A percentile compares a stretch with the other conserved stretches of the same genome.
Evolutionary conservation across 2,888 invertebrate species (phyloP).

Genomic region (Pseudanteris insignis): DNA sequence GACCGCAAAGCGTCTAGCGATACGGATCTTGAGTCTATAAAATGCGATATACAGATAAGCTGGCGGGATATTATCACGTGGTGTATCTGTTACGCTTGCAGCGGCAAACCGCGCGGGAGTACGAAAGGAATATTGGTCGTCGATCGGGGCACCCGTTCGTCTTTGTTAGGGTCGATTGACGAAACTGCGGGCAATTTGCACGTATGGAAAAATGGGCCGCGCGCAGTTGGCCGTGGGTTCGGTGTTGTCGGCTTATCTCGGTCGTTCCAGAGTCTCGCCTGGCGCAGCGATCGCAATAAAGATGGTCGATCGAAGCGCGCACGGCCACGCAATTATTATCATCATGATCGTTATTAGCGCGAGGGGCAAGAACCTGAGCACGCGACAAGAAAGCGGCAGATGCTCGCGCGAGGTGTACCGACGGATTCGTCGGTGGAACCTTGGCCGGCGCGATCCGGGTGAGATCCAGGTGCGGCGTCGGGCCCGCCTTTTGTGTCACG

Average conservation of each 20-base stretch:
- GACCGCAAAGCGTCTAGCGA: too few relatives aligned
- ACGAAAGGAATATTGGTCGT: too few relatives aligned
- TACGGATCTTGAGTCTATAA: too few relatives aligned
- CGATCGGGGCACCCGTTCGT: not conserved
- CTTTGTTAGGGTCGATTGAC: too few relatives aligned
- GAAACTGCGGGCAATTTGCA: conserved; percentile 11
- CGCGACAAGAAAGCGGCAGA: conserved; percentile 28
- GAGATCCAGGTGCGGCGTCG: conserved; percentile 26
- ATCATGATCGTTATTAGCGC: conserved; percentile 36
- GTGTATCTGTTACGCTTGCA: too few relatives aligned
- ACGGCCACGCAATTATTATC: conserved; percentile 33
- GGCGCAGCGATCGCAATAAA: conserved; percentile 23
- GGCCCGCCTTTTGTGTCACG: conserved; percentile 36
- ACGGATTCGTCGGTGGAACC: conserved; percentile 40
- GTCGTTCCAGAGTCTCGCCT: conserved; percentile 3
- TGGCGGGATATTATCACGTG: too few relatives aligned
- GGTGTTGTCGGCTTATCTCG: too few relatives aligned
- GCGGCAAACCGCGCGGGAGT: too few relatives aligned
- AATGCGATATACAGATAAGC: too few relatives aligned
- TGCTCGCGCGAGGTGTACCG: conserved; percentile 28
- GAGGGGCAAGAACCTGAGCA: conserved; percentile 42
- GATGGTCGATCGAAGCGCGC: too few relatives aligned
- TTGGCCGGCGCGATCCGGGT: conserved; percentile 38
- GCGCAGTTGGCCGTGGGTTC: too few relatives aligned
- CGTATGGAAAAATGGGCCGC: conserved; percentile 10